A percentile compares a stretch with the other conserved stretches of the same genome.
These are phyloP conservation scores for Ctenoplectra terminalis DNA, from an alignment of 1,140 invertebrate genomes.

Conservation along the genomic window DNA sequence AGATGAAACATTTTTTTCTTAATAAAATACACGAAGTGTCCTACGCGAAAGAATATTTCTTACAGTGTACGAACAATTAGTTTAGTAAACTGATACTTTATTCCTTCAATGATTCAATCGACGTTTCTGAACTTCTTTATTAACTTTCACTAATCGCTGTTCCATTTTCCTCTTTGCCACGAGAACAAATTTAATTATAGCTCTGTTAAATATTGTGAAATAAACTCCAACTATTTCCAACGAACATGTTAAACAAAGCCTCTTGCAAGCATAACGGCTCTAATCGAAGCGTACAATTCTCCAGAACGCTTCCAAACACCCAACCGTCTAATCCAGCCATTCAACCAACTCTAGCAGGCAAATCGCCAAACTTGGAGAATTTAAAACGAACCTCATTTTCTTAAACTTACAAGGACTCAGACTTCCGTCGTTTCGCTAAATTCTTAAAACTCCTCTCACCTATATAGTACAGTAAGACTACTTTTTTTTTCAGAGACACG, in stretches of 20 bases:
- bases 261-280: background rate
- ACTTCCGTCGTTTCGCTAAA: background rate
- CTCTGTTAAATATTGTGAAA: background rate
- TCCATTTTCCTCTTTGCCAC: background rate
- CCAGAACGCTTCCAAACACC: too few species aligned
- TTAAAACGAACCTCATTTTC: constrained; percentile 24
- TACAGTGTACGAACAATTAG: too few species aligned
- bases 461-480: too few species aligned
- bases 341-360: background rate
- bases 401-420: background rate
- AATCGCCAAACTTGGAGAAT: background rate
- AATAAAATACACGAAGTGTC: too few species aligned
- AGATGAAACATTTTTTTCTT: too few species aligned
- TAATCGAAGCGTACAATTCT: background rate
- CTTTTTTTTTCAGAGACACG: background rate
- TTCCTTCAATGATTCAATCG: too few species aligned
- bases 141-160: accelerated
- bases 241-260: background rate
- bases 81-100: too few species aligned
- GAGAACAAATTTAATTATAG: background rate
- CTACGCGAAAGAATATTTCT: too few species aligned
- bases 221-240: background rate
- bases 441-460: background rate
- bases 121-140: too few species aligned
- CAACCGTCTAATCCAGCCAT: background rate